Base-by-base conservation (phyloP, 2,888 invertebrate species). In the Mamestra brassicae region DNA sequence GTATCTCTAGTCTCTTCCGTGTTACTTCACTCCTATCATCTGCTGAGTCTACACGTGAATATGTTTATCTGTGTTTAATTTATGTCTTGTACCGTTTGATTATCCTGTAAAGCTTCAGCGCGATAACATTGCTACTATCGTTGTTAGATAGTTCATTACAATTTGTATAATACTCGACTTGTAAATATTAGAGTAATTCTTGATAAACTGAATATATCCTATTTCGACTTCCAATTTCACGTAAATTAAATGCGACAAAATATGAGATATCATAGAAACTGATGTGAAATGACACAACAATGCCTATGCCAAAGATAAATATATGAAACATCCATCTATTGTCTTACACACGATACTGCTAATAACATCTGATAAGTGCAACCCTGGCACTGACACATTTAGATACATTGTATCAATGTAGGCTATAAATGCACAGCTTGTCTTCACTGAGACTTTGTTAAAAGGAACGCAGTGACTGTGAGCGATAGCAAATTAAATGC, bases 1-100 rank as follows among this genome's bases (percentile, higher is more conserved):
- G 97, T 97, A 87, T 84, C 78, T 86, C 36, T 74, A 50, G 61
- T 74, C 71, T 73, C 80, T 76, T 84, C 70, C 78, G 55, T 60
- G 6, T 80, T 76, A 60, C 65, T 76, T 91, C 58, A 71, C 50
- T 61, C 13, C 50, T 78, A 42, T 57, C 72, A 50, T 57, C 70
- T 71, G 64, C 54, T 74, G 34, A 42, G 54, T 55, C 65, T 69
- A 34, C 69, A 73, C 64, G 74, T 83, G 72, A 81, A 65, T n/a
- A 75, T 74, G 65, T 66, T 77, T 71, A 62, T 80, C 71, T 81
- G 47, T 84, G 55, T 74, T 80, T 70, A 70, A 74, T 82, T 75
- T 75, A 79, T 45, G 55, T 52, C 57, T 78, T 72, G 62, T 75
- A 75, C 61, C 58, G 60, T 69, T 60, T 76, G 76, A 68, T 80